Evolutionary conservation across 2,113 vertebrate genomes (phyloP).

Genomic region (Egretta garzetta): DNA sequence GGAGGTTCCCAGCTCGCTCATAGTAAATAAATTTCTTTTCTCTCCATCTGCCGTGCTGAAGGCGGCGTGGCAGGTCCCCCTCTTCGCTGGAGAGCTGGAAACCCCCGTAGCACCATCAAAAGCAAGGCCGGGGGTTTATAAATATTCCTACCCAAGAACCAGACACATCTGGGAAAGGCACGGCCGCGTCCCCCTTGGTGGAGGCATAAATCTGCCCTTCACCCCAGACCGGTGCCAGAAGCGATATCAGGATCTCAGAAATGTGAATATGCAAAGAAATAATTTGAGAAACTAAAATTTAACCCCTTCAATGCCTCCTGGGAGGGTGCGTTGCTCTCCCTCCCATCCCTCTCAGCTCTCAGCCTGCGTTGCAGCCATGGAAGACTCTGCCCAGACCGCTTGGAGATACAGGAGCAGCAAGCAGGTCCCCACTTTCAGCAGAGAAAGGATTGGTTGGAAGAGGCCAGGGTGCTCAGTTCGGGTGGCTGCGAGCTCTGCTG

Average conservation of each 20-base stretch:
- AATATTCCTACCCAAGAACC: neutral
- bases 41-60: neutral
- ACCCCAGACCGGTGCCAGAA: neutral
- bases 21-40: constrained; percentile 46
- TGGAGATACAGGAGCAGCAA: neutral
- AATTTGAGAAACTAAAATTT: no score
- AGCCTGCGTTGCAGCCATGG: accelerated
- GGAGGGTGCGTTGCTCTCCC: neutral
- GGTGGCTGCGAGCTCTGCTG: neutral
- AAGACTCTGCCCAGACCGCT: neutral
- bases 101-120: neutral
- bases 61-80: accelerated
- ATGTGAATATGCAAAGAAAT: neutral
- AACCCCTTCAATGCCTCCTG: neutral
- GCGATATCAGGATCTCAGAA: accelerated
- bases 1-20: neutral
- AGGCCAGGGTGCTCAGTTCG: neutral
- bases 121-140: neutral
- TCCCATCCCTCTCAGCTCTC: neutral
- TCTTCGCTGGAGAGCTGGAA: neutral
- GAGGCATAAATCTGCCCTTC: neutral
- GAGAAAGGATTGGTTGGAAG: neutral
- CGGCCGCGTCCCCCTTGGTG: accelerated
- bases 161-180: neutral
- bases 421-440: accelerated